Conservation (phyloP, 2,797 vertebrate genomes). For the Acanthiza pusilla region DNA sequence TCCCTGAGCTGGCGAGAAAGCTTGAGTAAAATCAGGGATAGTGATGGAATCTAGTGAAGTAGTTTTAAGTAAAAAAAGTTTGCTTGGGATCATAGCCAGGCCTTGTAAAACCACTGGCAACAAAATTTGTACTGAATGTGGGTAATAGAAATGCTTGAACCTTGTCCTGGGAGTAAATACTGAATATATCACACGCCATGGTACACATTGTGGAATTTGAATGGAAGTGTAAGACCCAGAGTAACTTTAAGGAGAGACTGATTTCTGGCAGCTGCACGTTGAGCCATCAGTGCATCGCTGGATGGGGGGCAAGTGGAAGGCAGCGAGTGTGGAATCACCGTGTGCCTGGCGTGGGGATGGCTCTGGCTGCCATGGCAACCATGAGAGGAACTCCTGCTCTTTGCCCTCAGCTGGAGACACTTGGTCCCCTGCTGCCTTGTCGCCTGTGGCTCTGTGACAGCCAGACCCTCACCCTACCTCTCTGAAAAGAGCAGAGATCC, state of each 20-base stretch:
- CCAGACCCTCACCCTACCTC: background rate
- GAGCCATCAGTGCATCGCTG: rapidly evolving
- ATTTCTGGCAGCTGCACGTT: background rate
- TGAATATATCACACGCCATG: background rate
- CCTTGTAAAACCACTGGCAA: background rate
- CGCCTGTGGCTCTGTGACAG: background rate
- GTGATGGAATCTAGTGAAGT: background rate
- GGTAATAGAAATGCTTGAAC: background rate
- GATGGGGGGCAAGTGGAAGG: background rate
- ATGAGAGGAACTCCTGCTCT: background rate
- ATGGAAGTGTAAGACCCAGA: background rate
- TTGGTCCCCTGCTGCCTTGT: background rate
- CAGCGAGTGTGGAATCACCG: rapidly evolving
- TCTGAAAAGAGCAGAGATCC: rapidly evolving
- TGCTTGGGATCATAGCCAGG: background rate
- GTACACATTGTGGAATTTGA: background rate
- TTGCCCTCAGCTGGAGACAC: background rate
- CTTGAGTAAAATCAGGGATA: background rate
- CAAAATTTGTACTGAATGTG: background rate
- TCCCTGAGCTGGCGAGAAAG: background rate
- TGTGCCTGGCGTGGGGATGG: background rate
- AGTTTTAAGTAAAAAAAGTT: background rate
- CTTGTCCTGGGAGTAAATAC: background rate
- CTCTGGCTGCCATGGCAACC: slow-evolving; percentile 26
- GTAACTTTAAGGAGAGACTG: background rate